These are phyloP conservation scores for Muscicapa comitata DNA, from an alignment of 2,797 vertebrate genomes.

Conservation along the genomic window DNA sequence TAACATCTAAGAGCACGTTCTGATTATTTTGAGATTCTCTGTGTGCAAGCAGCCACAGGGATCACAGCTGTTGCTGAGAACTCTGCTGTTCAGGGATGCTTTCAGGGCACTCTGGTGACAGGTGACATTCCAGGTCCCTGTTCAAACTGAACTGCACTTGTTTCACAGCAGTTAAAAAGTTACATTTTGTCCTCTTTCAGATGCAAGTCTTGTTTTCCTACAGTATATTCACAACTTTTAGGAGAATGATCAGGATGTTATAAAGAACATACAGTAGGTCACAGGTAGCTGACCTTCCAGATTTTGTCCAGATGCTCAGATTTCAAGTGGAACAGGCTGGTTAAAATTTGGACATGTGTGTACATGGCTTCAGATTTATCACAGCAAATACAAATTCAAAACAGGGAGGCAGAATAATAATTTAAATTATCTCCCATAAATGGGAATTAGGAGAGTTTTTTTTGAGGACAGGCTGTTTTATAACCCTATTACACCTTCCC, in stretches of 20 bases:
- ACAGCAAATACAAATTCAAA: not conserved
- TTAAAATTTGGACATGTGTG: not conserved
- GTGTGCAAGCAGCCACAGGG: accelerated
- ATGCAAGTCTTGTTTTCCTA: not conserved
- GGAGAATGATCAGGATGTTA: not conserved
- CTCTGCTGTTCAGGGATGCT: not conserved
- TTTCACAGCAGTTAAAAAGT: not conserved
- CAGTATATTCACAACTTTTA: not conserved
- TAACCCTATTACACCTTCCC: not conserved
- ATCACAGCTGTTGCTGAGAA: not conserved
- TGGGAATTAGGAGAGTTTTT: not conserved
- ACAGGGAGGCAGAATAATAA: not conserved
- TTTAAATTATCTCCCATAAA: not conserved
- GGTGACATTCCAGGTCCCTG: not conserved
- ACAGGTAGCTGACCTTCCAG: not conserved
- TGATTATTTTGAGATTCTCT: not conserved
- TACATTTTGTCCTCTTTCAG: not conserved
- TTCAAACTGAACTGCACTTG: not conserved
- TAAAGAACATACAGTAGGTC: not conserved
- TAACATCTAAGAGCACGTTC: not conserved
- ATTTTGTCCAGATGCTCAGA: not conserved
- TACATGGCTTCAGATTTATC: not conserved
- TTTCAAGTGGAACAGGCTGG: not conserved
- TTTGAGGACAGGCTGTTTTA: not conserved
- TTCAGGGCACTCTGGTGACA: not conserved